These are phyloP conservation scores for Heliconius eleuchia DNA, from an alignment of 1,140 invertebrate species.

Conservation along the genomic window DNA sequence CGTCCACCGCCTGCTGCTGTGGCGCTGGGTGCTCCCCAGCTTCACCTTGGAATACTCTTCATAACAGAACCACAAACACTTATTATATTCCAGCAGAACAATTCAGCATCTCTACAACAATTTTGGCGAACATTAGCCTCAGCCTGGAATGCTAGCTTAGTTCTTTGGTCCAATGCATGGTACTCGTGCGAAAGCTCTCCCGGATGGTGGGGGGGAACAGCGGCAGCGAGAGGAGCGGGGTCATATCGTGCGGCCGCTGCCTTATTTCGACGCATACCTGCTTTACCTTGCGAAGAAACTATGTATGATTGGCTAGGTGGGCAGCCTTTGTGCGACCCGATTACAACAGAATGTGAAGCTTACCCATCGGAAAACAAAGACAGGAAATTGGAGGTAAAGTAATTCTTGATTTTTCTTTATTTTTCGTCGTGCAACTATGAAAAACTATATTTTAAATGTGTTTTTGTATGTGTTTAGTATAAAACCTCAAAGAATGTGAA, in stretches of 20 bases:
- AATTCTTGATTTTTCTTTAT: not conserved
- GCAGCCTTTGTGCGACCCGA: constrained; percentile 58
- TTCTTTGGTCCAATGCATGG: constrained; percentile 73
- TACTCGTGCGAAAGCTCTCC: constrained; percentile 61
- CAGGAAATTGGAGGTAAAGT: constrained; percentile 55
- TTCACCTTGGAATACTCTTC: constrained; percentile 74
- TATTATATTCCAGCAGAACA: constrained; percentile 73
- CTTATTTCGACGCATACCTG: constrained; percentile 56
- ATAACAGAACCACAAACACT: constrained; percentile 62
- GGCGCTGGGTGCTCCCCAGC: constrained; percentile 73
- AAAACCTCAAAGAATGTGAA: not conserved
- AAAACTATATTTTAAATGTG: not conserved
- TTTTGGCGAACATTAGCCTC: constrained; percentile 74
- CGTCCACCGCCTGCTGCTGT: constrained; percentile 67
- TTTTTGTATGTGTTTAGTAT: too few relatives aligned
- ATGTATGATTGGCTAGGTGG: constrained; percentile 67
- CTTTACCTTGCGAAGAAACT: constrained; percentile 62
- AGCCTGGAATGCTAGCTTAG: constrained; percentile 68
- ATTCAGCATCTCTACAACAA: constrained; percentile 63
- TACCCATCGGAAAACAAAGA: constrained; percentile 46
- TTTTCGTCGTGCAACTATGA: not conserved
- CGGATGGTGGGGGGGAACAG: constrained; percentile 69
- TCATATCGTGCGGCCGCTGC: constrained; percentile 61
- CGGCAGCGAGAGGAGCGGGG: constrained; percentile 60
- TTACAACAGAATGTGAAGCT: constrained; percentile 64